phyloP scores from a whole-genome alignment of 2,113 vertebrate genomes.

The Poecilia latipinna region DNA sequence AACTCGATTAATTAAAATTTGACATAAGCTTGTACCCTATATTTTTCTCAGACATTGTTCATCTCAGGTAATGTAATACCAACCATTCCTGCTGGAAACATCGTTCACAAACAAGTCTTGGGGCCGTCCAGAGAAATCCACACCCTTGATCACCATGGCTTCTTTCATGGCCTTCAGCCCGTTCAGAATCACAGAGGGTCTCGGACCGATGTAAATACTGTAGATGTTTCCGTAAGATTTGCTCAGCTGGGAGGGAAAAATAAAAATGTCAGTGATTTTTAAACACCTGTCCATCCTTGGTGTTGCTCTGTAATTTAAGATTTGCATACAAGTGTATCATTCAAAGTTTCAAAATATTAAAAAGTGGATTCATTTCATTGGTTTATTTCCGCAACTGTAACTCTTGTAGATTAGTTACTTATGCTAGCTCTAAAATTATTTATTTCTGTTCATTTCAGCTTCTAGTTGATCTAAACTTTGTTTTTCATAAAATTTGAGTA shows the following conservation, averaged over 20 bases:
- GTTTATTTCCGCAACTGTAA: too few relatives aligned
- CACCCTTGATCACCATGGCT: constrained; percentile 64
- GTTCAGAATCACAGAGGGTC: constrained; percentile 64
- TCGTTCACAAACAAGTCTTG: constrained; percentile 66
- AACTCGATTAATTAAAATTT: too few relatives aligned
- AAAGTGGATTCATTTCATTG: too few relatives aligned
- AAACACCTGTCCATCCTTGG: not conserved
- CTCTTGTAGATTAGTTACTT: not conserved
- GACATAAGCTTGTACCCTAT: too few relatives aligned
- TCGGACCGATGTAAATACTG: constrained; percentile 69
- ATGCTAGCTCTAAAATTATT: not conserved
- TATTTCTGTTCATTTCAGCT: not conserved
- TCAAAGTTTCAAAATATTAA: too few relatives aligned
- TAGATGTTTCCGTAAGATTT: constrained; percentile 72
- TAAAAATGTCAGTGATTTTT: not conserved
- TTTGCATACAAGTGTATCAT: not conserved
- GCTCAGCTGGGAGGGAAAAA: constrained; percentile 58
- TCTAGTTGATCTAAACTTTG: not conserved
- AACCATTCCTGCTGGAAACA: constrained; percentile 51
- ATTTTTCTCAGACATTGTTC: too few relatives aligned
- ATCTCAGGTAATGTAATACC: too few relatives aligned
- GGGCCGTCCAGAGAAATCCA: constrained; percentile 76
- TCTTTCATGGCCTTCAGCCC: constrained; percentile 72
- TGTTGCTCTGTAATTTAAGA: not conserved
- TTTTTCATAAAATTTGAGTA: too few relatives aligned